Conservation (phyloP, 2,113 vertebrate genomes). For the Malurus melanocephalus region DNA sequence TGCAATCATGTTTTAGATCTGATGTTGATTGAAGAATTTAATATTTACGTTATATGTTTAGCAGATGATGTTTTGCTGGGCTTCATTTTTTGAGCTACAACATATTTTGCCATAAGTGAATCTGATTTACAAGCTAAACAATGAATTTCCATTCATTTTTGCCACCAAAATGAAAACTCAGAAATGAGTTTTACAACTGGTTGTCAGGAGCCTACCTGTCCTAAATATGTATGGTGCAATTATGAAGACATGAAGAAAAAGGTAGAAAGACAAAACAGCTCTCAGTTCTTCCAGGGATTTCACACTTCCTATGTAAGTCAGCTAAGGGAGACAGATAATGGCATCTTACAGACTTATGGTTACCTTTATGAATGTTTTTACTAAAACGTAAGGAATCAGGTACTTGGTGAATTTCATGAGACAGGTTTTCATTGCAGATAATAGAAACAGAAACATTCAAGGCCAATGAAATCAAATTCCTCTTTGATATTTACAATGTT, state of each 20-base stretch:
- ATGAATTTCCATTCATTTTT: background rate
- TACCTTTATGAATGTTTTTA: background rate
- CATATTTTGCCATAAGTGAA: background rate
- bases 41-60: background rate
- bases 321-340: background rate
- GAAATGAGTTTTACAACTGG: background rate
- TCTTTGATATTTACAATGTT: background rate
- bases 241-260: background rate
- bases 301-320: background rate
- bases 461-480: background rate
- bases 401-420: background rate
- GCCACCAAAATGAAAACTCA: background rate
- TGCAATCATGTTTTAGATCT: background rate
- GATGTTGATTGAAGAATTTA: background rate
- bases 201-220: background rate
- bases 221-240: background rate
- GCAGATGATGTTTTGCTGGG: background rate
- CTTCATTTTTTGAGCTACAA: background rate
- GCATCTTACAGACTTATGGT: background rate
- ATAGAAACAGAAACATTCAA: background rate
- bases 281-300: background rate
- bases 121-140: background rate
- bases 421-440: background rate
- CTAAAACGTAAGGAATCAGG: background rate
- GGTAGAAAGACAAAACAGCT: background rate